phyloP scores from a whole-genome alignment of 2,113 vertebrate genomes.

The Dendropsophus ebraccatus region DNA sequence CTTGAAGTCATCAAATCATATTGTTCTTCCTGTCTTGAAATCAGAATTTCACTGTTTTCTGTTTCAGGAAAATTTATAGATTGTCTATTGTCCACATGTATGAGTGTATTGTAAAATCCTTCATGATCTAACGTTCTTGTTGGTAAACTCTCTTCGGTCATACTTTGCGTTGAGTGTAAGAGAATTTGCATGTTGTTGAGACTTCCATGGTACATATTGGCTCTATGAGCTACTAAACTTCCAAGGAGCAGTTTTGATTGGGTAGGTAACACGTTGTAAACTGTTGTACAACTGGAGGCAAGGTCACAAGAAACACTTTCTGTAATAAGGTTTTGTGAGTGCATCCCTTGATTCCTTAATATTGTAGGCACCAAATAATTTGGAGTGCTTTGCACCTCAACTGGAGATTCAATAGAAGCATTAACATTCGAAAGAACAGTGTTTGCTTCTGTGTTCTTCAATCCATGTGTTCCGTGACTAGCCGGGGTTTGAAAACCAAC shows the following conservation, averaged over 20 bases:
- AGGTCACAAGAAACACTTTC: conserved; percentile 57
- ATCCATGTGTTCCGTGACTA: conserved; percentile 41
- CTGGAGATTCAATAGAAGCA: conserved; percentile 45
- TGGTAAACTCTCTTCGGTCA: conserved; percentile 52
- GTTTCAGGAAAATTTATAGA: conserved; percentile 55
- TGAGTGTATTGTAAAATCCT: conserved; percentile 1
- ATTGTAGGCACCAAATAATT: conserved; percentile 46
- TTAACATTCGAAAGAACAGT: conserved; percentile 36
- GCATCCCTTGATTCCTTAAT: conserved; percentile 48
- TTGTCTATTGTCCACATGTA: neutral
- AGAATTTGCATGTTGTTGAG: conserved; percentile 52
- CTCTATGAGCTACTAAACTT: conserved; percentile 34
- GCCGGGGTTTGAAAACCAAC: conserved; percentile 22
- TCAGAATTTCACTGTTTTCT: neutral
- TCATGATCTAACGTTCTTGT: conserved; percentile 36
- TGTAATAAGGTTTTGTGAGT: conserved; percentile 9
- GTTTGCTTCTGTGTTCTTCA: conserved; percentile 58
- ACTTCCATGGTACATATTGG: conserved; percentile 20
- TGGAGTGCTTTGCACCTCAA: conserved; percentile 33
- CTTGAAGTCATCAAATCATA: conserved; percentile 59
- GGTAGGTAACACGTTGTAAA: conserved; percentile 50
- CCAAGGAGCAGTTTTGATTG: neutral
- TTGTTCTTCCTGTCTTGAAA: neutral
- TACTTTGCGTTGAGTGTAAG: conserved; percentile 58
- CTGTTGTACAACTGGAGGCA: conserved; percentile 7